Evolutionary conservation across 2,113 vertebrate species (phyloP), one percentile per base, ranked within the genome.

Genomic region (Romanogobio albipinnatus): DNA sequence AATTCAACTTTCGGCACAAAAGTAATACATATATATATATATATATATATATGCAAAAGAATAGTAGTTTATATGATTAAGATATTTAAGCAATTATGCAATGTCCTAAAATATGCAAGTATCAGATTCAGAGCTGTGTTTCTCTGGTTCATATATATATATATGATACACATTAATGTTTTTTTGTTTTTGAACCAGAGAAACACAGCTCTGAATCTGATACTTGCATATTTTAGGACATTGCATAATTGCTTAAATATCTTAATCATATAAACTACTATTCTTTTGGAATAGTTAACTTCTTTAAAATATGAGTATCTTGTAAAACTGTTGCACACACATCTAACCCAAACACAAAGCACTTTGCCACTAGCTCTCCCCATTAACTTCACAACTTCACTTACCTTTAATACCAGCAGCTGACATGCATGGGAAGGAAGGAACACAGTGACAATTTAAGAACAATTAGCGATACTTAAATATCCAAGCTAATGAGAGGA

Each of bases 331-430:
- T 13, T 33, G 56, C 9, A 71, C 53, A 62, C 84, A 80, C 66
- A 62, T 11, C 75, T 33, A 76, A 8, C 43, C 53, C 61, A 76
- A 36, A 36, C 49, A 24, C 14, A 74, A 39, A 77, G 2, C 5
- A 19, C 59, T 26, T 61, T 47, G 5, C 14, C 29, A 17, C 22
- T 49, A 85, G 2, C 17, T 33, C 64, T 71, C n/a, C 36, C 36
- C 17, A 59, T 9, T 62, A 74, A 17, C 22, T 79, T 78, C 36
- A 53, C 22, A 17, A 70, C 76, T 76, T 24, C 71, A 93, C 93
- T 95, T 86, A 94, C 93, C 93, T 68, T 47, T 86, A 87, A 89
- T 85, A 83, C 82, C 89, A 86, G 91, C 84, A 82, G 89, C 91
- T 94, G 91, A 84, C 87, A 85, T 83, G 91, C 88, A 90, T 71